Conservation (phyloP, 2,113 vertebrate genomes). For the Phrynocephalus versicolor region DNA sequence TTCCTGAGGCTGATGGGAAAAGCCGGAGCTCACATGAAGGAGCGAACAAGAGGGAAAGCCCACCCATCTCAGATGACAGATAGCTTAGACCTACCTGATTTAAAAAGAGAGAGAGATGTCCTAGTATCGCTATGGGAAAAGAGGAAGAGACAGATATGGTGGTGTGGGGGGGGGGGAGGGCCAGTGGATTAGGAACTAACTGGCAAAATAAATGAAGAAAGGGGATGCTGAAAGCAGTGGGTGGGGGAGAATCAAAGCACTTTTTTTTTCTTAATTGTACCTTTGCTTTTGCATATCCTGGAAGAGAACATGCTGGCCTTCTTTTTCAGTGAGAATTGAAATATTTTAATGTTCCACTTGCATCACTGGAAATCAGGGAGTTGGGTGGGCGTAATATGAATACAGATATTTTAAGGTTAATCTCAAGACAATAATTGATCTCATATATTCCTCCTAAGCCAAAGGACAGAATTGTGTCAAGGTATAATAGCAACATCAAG, state of each 20-base stretch:
- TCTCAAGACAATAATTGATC: neutral
- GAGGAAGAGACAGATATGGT: no score
- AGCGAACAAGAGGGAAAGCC: no score
- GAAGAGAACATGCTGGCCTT: neutral
- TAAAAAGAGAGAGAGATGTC: neutral
- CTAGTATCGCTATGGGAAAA: neutral
- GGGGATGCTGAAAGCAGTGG: no score
- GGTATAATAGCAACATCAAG: neutral
- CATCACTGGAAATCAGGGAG: neutral
- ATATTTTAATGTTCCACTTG: neutral
- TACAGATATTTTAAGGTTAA: neutral
- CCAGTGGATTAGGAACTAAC: neutral
- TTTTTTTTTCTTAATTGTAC: no score
- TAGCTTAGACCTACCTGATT: neutral
- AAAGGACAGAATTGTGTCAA: neutral
- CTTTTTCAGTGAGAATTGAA: neutral
- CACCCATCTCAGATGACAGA: neutral
- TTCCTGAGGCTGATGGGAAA: constrained; percentile 14
- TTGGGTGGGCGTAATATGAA: neutral
- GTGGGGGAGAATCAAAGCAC: neutral
- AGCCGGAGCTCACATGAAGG: neutral
- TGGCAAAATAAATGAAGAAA: neutral
- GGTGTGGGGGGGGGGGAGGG: neutral
- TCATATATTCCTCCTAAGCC: neutral
- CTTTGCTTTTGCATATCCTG: neutral